Evolutionary conservation across 53 echinoderm and acorn worm species (phyloP).

Genomic region (Patiria pectinifera): DNA sequence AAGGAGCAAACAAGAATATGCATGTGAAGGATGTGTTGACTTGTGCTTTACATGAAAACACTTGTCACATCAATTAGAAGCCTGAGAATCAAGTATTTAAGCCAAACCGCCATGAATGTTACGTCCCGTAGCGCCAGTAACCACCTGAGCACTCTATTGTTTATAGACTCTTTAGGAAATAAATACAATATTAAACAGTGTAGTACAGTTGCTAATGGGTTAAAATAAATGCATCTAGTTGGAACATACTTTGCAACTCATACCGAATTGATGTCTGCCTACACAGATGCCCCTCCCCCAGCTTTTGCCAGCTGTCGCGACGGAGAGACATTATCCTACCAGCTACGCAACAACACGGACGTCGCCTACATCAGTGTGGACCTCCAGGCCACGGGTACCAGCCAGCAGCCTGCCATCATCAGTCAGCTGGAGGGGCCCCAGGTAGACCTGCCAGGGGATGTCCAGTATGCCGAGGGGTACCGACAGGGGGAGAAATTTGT

Average conservation of each 20-base stretch:
- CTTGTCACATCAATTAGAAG: too few relatives aligned
- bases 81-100: too few relatives aligned
- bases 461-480: conserved; percentile 59
- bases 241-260: not conserved
- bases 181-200: too few relatives aligned
- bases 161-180: too few relatives aligned
- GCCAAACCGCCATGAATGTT: too few relatives aligned
- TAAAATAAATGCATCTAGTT: not conserved
- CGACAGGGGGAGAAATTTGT: conserved; percentile 63
- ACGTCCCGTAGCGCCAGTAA: too few relatives aligned
- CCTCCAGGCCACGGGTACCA: conserved; percentile 62
- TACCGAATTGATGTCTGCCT: not conserved
- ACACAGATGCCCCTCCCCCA: conserved; percentile 48
- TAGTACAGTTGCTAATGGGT: too few relatives aligned
- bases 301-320: conserved; percentile 53
- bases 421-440: conserved; percentile 45
- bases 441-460: conserved; percentile 57
- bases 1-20: too few relatives aligned
- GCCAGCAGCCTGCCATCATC: conserved; percentile 55
- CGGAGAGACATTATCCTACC: conserved; percentile 67
- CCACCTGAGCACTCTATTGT: too few relatives aligned
- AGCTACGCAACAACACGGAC: conserved; percentile 56
- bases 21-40: too few relatives aligned
- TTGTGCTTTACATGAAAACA: too few relatives aligned
- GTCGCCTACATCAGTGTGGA: conserved; percentile 61